A percentile compares a stretch with the other conserved stretches of the same genome.
Evolutionary conservation across 1,140 invertebrate species (phyloP).

Genomic region (Papilio polytes): DNA sequence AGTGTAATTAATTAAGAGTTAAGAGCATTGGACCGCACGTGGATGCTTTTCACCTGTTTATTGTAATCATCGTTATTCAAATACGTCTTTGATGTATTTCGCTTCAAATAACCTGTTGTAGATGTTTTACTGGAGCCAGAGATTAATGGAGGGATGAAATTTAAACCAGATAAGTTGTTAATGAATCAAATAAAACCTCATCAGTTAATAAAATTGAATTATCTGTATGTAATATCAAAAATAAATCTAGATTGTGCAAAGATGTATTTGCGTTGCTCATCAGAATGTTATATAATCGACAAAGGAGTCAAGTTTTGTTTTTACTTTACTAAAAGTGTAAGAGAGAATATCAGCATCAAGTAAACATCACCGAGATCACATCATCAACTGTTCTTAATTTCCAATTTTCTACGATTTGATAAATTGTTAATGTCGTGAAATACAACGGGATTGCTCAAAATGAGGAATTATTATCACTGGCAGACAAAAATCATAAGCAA

Average conservation of each 20-base stretch:
- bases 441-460: neutral
- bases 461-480: neutral
- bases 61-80: neutral
- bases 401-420: neutral
- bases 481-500: neutral
- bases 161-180: too few species aligned
- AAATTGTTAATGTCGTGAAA: neutral
- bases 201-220: too few species aligned
- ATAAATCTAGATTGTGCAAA: too few species aligned
- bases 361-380: neutral
- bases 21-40: neutral
- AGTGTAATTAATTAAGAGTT: constrained; percentile 22
- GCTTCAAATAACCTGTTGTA: neutral
- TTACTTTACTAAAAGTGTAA: too few species aligned
- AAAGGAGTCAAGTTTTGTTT: too few species aligned
- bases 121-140: neutral
- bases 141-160: too few species aligned
- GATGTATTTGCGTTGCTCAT: too few species aligned
- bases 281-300: too few species aligned
- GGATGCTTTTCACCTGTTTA: neutral
- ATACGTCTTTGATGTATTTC: neutral
- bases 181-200: too few species aligned
- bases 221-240: too few species aligned
- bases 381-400: neutral
- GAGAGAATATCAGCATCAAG: too few species aligned